Percentiles rank a stretch among this genome's conserved stretches.
Evolutionary conservation across 2,113 vertebrate genomes (phyloP).

Genomic region (Vulpes lagopus): DNA sequence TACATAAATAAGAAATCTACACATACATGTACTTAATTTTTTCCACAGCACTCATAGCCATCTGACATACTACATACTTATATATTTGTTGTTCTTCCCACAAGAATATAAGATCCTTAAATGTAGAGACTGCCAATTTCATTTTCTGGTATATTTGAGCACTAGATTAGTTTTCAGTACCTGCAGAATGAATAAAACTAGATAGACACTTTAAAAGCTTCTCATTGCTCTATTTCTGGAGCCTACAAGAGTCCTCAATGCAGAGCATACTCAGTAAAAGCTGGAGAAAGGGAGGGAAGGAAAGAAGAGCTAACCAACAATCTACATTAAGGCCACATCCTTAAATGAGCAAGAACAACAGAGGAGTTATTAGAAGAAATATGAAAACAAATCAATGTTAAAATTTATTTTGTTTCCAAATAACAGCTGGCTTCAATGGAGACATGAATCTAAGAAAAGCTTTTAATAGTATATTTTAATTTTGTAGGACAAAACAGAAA

Average conservation of each 20-base stretch:
- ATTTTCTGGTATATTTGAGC: neutral
- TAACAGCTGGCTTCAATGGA: slow-evolving; percentile 39
- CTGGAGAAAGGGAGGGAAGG: neutral
- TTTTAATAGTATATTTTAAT: slow-evolving; percentile 33
- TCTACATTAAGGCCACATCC: neutral
- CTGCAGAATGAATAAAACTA: slow-evolving; percentile 43
- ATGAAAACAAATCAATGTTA: slow-evolving; percentile 46
- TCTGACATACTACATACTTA: neutral
- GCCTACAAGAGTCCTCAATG: neutral
- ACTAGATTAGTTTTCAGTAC: neutral
- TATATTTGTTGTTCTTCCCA: neutral
- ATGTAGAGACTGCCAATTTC: neutral
- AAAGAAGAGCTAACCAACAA: neutral
- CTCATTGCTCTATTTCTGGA: neutral
- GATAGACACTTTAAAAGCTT: neutral
- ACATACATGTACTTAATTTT: neutral
- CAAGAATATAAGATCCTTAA: neutral
- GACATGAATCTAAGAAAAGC: neutral
- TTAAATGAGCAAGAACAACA: slow-evolving; percentile 29
- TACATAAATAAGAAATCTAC: neutral
- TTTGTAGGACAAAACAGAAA: slow-evolving; percentile 40
- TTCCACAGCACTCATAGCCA: neutral
- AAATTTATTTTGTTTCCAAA: slow-evolving; percentile 47
- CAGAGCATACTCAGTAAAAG: neutral
- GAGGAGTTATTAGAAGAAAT: neutral